Evolutionary conservation across 2,888 invertebrate genomes (phyloP), one percentile per base, ranked within the genome.

Genomic region (Odontocolon sp.): DNA sequence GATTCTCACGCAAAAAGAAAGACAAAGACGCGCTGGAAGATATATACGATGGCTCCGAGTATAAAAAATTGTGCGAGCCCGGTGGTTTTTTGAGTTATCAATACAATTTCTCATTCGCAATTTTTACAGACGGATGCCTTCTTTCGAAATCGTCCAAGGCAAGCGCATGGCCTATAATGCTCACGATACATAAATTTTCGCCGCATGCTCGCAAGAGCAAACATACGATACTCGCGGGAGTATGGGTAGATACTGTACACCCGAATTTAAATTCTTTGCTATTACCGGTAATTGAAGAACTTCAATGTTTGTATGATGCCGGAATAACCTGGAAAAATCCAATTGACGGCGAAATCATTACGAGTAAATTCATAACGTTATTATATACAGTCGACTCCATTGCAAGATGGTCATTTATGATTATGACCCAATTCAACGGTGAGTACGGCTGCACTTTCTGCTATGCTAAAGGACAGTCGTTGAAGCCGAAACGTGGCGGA

Each of bases 171-270:
- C 76, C 76, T 1, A 14, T 77, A 26, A 33, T 52, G 8, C 21
- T 71, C 0, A 36, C 28, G 9, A 63, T 77, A 5, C 70, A 70
- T 14, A 70, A 76, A 3, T 57, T 70, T 1, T 45, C 75, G 2
- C 75, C 75, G 31, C 75, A 77, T 9, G 28, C 56, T n/a, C 59
- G 71, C 8, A 77, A 77, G 68, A 38, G 59, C n/a, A n/a, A n/a
- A 23, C 23, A 66, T 28, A 40, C 63, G 1, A 33, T 77, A n/a
- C 47, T 76, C 2, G 66, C 59, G 9, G 61, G 50, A 1, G 21
- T 76, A n/a, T 76, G 28, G 26, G 66, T 76, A 1, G 70, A 76
- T 23, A 47, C 23, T 9, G 5, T 36, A 11, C 66, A 76, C n/a
- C 70, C 66, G 1, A 11, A 61, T 31, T 36, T 71, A 16, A 76